Conservation (phyloP, 2,113 vertebrate species). For the Tricholaema leucomelas region DNA sequence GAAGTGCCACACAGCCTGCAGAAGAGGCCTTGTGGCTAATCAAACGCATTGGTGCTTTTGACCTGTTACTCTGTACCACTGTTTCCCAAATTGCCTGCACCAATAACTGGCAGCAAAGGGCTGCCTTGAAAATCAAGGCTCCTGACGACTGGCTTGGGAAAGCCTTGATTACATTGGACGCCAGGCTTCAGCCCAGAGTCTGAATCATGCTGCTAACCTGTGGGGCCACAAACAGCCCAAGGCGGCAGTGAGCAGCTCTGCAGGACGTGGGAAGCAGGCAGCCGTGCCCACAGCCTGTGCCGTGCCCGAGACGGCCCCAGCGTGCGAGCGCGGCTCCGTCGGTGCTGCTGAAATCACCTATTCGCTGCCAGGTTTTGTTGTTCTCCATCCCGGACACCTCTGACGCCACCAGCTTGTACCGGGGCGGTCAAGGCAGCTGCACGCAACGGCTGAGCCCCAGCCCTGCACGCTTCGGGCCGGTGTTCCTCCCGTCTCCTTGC, state of each 20-base stretch:
- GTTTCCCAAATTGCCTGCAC: background rate
- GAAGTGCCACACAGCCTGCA: fast-evolving
- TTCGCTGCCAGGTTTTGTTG: fast-evolving
- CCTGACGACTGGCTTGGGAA: too few species aligned
- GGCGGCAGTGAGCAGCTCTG: fast-evolving
- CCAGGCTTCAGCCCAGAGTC: background rate
- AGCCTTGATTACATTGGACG: background rate
- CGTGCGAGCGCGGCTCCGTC: fast-evolving
- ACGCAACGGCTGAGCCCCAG: fast-evolving
- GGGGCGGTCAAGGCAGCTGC: fast-evolving
- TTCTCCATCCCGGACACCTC: fast-evolving
- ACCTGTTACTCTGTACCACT: background rate
- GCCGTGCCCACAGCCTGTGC: fast-evolving
- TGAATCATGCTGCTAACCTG: fast-evolving
- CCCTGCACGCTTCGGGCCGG: fast-evolving
- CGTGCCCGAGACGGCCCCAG: fast-evolving
- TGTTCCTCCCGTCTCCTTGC: fast-evolving
- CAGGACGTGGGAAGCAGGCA: fast-evolving
- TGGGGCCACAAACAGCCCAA: fast-evolving
- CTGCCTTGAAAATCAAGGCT: background rate
- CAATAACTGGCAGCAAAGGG: background rate
- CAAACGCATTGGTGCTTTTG: background rate
- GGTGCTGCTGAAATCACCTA: fast-evolving
- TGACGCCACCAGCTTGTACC: fast-evolving
- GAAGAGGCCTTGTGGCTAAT: background rate